Evolutionary conservation across 1,140 invertebrate species (phyloP), one percentile per base, ranked within the genome.

Genomic region (Meloidogyne exigua): DNA sequence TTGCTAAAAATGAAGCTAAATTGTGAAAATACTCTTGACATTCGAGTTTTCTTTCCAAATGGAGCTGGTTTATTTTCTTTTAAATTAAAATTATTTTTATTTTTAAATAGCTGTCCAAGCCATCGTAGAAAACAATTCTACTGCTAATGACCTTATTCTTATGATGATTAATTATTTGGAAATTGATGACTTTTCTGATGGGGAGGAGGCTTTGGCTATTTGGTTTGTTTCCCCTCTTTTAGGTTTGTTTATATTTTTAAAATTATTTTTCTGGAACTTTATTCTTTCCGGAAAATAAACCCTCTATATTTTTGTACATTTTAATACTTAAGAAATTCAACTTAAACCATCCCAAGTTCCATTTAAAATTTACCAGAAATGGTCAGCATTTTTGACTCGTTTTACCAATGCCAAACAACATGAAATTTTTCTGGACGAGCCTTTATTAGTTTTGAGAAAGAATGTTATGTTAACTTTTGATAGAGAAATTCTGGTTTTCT

Each of bases 41-140:
- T 82, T 74, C 80, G 81, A 23, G 82, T 82, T 18, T 82, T 84
- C 62, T 84, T 81, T 68, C 28, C 81, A 2, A 77, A 82, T 68
- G 82, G 81, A 42, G 79, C 72, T 57, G 79, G 79, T 82, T 23
- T 28, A 1, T 42, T 79, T 21, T 79, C 1, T n/a, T 9, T 12
- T 69, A n/a, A n/a, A n/a, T 18, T 18, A 3, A 23, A n/a, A 42
- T n/a, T 28, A 13, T 44, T 39, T 28, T 80, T 21, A 39, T 44
- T 68, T 76, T 78, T 68, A n/a, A n/a, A n/a, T n/a, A 81, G 80
- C 65, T 26, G 70, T 83, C 39, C 80, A 83, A 82, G 80, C 84
- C 28, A 4, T 77, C 2, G 80, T 83, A 18, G 71, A 83, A 65
- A 70, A 75, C 12, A 15, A 70, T 28, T 76, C 82, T 18, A 68